Conservation (phyloP, 2,888 invertebrate species). For the Idaea dimidiata region DNA sequence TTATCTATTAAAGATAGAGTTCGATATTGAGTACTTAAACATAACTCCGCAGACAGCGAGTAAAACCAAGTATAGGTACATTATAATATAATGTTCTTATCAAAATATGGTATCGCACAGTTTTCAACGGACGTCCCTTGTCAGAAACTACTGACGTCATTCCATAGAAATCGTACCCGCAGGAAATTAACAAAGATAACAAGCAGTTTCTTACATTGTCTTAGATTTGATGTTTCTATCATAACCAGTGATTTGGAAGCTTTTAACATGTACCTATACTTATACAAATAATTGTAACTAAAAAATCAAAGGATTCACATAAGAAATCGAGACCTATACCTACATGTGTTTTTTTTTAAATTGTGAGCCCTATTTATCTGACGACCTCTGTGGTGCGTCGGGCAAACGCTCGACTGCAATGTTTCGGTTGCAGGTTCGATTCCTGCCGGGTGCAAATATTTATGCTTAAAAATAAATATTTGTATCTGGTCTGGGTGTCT, state of each 20-base stretch:
- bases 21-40: too few species aligned
- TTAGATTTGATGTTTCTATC: conserved; percentile 24
- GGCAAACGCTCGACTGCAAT: too few species aligned
- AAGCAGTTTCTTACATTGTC: conserved; percentile 41
- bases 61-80: not conserved
- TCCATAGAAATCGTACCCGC: conserved; percentile 42
- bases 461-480: too few species aligned
- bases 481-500: too few species aligned
- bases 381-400: too few species aligned
- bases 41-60: not conserved
- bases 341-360: too few species aligned
- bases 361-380: too few species aligned
- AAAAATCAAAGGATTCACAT: too few species aligned
- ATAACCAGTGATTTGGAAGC: conserved; percentile 10
- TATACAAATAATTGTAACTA: not conserved
- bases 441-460: too few species aligned
- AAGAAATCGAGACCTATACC: too few species aligned
- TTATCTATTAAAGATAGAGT: too few species aligned
- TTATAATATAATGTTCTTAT: not conserved
- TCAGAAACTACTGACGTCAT: conserved; percentile 43
- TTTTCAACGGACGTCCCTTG: conserved; percentile 20
- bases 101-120: not conserved
- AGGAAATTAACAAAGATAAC: conserved; percentile 68
- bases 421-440: too few species aligned
- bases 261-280: not conserved